Conservation (phyloP, 2,113 vertebrate genomes). For the Xiphorhynchus elegans region DNA sequence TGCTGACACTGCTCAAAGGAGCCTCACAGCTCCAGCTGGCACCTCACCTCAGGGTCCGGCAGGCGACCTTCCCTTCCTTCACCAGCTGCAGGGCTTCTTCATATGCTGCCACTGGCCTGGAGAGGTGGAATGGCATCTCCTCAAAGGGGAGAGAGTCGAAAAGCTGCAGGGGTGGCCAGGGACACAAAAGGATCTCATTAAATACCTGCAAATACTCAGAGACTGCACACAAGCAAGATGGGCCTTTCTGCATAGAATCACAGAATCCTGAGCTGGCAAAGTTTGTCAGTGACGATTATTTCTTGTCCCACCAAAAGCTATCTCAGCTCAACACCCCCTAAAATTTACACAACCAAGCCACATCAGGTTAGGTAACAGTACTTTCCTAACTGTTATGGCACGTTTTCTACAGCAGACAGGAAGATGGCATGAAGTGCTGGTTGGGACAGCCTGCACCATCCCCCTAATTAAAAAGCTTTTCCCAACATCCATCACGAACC, state of each 20-base stretch:
- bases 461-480: not conserved
- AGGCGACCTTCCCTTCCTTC: conserved; percentile 81
- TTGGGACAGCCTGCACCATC: not conserved
- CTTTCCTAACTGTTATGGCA: not conserved
- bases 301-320: not conserved
- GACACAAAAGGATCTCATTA: not conserved
- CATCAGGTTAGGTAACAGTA: not conserved
- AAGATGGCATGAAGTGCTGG: not conserved
- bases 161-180: conserved; percentile 74
- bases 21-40: not conserved
- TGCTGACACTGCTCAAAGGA: not conserved
- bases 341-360: not conserved
- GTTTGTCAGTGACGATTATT: not conserved
- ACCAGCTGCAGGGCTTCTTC: conserved; percentile 89
- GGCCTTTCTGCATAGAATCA: not conserved
- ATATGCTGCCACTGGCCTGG: conserved; percentile 87
- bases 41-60: conserved; percentile 87
- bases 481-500: not conserved
- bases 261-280: not conserved
- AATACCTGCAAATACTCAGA: not conserved
- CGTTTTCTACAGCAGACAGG: not conserved
- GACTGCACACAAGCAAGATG: not conserved
- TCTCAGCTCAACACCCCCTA: not conserved
- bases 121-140: conserved; percentile 77
- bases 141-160: conserved; percentile 84